Evolutionary conservation across 2,113 vertebrate genomes (phyloP), one percentile per base, ranked within the genome.

Genomic region (Shinisaurus crocodilurus): DNA sequence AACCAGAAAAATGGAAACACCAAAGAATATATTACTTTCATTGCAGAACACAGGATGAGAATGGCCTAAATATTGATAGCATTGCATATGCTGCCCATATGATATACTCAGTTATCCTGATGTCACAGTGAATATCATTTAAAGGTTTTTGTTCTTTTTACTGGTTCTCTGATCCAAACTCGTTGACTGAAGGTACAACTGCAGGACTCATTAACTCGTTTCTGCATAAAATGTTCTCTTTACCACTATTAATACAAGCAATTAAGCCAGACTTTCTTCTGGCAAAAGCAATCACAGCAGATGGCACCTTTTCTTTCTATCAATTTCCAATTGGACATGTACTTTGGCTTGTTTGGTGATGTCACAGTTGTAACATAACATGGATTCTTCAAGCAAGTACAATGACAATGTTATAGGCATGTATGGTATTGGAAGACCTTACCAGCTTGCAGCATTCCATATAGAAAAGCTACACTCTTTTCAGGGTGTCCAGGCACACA

Each of bases 251-350:
- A 96, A 91, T 95, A 95, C 89, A 96, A 96, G 76, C 88, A 87
- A 94, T 97, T 97, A 96, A 96, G 74, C 86, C 88, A 88, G 90
- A 94, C 92, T 95, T 92, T 97, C 94, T 95, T 93, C 75, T 95
- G 96, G 96, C 96, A 96, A 95, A 92, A 96, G 94, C 92, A 97
- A 82, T 95, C 69, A 85, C 81, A 95, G 94, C 94, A 97, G 94
- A 97, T 97, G 95, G 93, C 88, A 96, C 77, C 89, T 97, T 95
- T 97, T 95, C 91, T 96, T 90, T 96, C 94, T 96, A 88, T 96
- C 96, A 97, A 95, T 96, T 96, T 96, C 94, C 48, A 75, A 95
- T 95, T 97, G 94, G 93, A 92, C 83, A 90, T 96, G 90, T 96
- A 94, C 91, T 96, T 96, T 95, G 94, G 91, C 94, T 96, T 96